Percentiles rank a stretch among this genome's conserved stretches.
Conservation (phyloP, 2,888 invertebrate genomes). For the Mimumesa dahlbomi region DNA sequence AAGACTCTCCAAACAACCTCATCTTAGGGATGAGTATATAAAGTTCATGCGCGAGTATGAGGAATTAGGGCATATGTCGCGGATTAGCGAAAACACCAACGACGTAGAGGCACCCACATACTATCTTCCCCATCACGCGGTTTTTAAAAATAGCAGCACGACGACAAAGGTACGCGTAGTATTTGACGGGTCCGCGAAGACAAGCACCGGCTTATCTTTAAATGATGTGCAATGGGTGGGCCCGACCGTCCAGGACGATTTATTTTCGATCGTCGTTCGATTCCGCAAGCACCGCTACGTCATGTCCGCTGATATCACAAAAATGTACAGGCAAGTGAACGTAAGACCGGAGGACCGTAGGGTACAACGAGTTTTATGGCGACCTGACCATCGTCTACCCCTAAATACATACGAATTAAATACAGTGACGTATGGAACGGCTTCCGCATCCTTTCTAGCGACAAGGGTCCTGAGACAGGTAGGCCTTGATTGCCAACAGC, state of each 20-base stretch:
- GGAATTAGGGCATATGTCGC: not conserved
- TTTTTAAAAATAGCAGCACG: not conserved
- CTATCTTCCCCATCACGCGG: slow-evolving; percentile 22
- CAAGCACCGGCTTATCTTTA: not conserved
- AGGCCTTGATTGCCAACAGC: not conserved
- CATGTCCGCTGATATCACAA: not conserved
- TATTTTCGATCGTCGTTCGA: not conserved
- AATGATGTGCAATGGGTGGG: slow-evolving; percentile 7
- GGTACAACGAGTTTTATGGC: slow-evolving; percentile 4
- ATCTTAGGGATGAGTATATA: not conserved
- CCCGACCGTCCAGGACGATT: not conserved
- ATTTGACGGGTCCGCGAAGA: slow-evolving; percentile 6
- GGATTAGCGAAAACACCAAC: not conserved
- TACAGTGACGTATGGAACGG: slow-evolving; percentile 4
- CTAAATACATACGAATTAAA: not conserved
- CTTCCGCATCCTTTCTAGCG: slow-evolving; percentile 7
- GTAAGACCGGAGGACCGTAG: not conserved
- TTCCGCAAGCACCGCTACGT: not conserved
- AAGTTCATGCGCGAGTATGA: slow-evolving; percentile 24
- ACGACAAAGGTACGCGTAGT: slow-evolving; percentile 5
- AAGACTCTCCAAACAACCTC: not conserved
- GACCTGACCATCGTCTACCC: not conserved
- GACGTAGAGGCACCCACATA: not conserved
- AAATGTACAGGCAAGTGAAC: slow-evolving; percentile 5
- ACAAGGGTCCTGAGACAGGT: not conserved